Base-by-base conservation (phyloP, 2,113 vertebrate species). In the Anseranas semipalmata region DNA sequence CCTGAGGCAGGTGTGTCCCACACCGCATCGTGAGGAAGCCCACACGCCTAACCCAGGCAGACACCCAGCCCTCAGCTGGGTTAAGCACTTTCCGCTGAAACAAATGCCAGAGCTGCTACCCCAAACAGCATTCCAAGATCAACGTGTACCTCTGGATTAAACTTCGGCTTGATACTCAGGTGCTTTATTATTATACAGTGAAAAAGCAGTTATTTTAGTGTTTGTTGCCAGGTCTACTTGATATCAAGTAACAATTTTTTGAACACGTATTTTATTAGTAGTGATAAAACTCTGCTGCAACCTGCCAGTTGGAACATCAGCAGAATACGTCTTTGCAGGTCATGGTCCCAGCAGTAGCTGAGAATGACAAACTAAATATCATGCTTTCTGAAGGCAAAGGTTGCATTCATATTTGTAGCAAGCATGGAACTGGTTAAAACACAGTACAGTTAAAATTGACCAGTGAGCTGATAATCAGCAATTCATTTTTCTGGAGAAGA, bases 11-110 rank as follows among this genome's bases (percentile, higher is more conserved):
- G 15, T 33, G 15, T 18, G 48, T 48, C n/a, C 53, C 72, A 15
- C 1, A 0, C 1, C 5, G 62, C 22, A n/a, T 21, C 15, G 7
- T 1, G 20, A 48, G 37, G 7, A 17, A 56, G 12, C 33, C 32
- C 79, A 86, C 27, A 3, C 27, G 16, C 71, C 12, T 6, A 32
- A 8, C 18, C 45, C 11, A 27, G 12, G 39, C 2, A 6, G 10
- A 48, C 12, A 21, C 25, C 53, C 70, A 25, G 41, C 27, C 33
- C 45, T 81, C 46, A 48, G 55, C 6, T 22, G 30, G 15, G 10
- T 27, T 12, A 71, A 70, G 60, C 45, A 12, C 10, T 4, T 45
- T 21, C 73, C 56, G 27, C 32, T 63, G 62, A 85, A 87, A 62
- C 4, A 7, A 45, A 27, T 66, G 17, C 7, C 56, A 89, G 74